A percentile compares a stretch with the other conserved stretches of the same genome.
phyloP scores from a whole-genome alignment of 2,797 vertebrate genomes.

The Rallus crepitans region DNA sequence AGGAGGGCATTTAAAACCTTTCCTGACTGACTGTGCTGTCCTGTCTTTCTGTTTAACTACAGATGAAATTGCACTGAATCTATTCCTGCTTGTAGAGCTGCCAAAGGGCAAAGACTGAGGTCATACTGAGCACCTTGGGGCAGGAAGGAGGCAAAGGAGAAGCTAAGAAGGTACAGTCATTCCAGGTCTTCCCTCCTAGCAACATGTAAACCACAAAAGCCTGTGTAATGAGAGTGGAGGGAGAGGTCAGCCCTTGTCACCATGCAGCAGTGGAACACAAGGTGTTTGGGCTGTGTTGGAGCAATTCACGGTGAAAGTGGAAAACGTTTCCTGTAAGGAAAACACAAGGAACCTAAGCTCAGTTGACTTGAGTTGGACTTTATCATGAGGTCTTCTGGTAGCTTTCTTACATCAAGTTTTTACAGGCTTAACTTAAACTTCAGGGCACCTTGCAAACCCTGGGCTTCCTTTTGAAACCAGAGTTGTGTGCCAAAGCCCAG shows the following conservation, averaged over 20 bases:
- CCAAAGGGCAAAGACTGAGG: background rate
- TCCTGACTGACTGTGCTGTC: background rate
- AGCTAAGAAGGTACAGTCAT: background rate
- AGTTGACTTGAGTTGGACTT: background rate
- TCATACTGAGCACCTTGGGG: background rate
- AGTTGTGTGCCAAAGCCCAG: background rate
- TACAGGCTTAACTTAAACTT: background rate
- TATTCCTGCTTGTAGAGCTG: background rate
- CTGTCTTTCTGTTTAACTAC: background rate
- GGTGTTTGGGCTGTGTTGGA: background rate
- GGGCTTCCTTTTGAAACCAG: background rate
- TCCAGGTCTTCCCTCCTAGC: constrained; percentile 28
- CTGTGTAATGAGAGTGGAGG: background rate
- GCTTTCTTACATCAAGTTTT: background rate
- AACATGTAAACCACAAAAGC: constrained; percentile 30
- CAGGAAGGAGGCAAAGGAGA: background rate
- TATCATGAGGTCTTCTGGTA: background rate
- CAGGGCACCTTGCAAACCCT: background rate
- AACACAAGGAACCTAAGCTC: background rate
- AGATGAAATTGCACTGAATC: background rate
- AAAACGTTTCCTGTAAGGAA: background rate
- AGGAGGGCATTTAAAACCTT: background rate
- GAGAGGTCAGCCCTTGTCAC: background rate
- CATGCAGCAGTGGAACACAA: background rate
- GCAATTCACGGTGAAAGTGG: background rate